Conservation (phyloP, 2,888 invertebrate genomes). For the Agelastica alni region DNA sequence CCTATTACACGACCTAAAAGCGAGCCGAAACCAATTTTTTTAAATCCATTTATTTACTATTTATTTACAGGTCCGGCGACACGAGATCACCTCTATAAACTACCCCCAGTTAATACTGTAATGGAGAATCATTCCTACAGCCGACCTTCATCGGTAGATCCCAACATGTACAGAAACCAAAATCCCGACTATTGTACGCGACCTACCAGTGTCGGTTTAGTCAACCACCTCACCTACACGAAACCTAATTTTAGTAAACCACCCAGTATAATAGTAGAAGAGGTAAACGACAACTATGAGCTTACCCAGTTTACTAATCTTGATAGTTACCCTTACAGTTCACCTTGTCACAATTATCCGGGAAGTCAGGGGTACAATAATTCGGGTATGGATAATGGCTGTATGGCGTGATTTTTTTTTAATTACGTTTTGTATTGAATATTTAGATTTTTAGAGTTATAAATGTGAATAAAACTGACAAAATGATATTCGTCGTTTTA, state of each 20-base stretch:
- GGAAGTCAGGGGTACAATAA: slow-evolving; percentile 62
- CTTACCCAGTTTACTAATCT: slow-evolving; percentile 62
- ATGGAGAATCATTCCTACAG: slow-evolving; percentile 53
- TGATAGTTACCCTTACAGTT: slow-evolving; percentile 52
- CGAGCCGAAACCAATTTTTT: background rate
- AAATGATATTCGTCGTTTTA: too few species aligned
- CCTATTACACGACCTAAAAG: too few species aligned
- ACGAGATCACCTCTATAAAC: slow-evolving; percentile 47
- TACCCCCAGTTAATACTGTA: slow-evolving; percentile 52
- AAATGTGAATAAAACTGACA: too few species aligned
- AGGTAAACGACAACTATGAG: slow-evolving; percentile 58
- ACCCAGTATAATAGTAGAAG: slow-evolving; percentile 61
- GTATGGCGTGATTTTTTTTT: slow-evolving; percentile 65
- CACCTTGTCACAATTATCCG: slow-evolving; percentile 63
- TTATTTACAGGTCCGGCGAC: slow-evolving; percentile 42
- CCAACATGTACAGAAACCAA: slow-evolving; percentile 40
- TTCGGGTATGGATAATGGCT: slow-evolving; percentile 64
- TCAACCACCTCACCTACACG: slow-evolving; percentile 39
- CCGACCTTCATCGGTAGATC: slow-evolving; percentile 48
- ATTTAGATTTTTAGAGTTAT: too few species aligned
- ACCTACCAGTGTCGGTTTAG: slow-evolving; percentile 43
- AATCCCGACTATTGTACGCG: slow-evolving; percentile 39
- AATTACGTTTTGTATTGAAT: too few species aligned
- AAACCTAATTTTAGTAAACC: slow-evolving; percentile 39
- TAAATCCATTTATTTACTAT: background rate